Base-by-base conservation (phyloP, 2,888 invertebrate genomes). In the Stomorhina lunata region DNA sequence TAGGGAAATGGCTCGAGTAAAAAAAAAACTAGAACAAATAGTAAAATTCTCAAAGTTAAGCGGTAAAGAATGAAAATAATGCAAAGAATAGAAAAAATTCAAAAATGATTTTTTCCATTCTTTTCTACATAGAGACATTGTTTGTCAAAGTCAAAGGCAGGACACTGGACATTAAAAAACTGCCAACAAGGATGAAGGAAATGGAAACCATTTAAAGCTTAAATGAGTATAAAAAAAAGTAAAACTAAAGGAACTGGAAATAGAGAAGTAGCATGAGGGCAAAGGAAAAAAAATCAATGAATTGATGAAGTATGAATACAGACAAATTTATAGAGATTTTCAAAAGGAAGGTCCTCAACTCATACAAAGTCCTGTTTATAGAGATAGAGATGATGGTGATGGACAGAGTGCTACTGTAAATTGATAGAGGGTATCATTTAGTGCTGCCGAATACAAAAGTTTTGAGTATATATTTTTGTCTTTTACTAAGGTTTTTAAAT, bases 81-180 rank as follows among this genome's bases (percentile, higher is more conserved):
- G 61, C 53, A 50, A 32, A 61, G 69, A 61, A 48, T 9, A 32
- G 43, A 61, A 59, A 25, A 77, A 77, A 69, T 69, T 69, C 22
- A 40, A 50, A 68, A 48, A 53, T 37, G 2, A 15, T 37, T 34
- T 65, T 22, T 25, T 12, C 25, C 9, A 9, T 29, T 48, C 12
- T 15, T 29, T 45, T 10, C 27, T 43, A 12, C 15, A 37, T 48
- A 27, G 48, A 59, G 27, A 37, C 66, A 61, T 68, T 77, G 68
- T 77, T 59, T 77, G 59, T 59, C 50, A 59, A 61, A 59, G 61
- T 77, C 77, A 69, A 77, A 29, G 53, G 29, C 69, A 69, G n/a
- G n/a, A n/a, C 29, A 65, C 40, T 53, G 77, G 53, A 53, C 61
- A 48, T 59, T 59, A 34, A 61, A 17, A 17, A 61, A 43, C 22